Evolutionary conservation across 2,888 invertebrate species (phyloP).

Genomic region (Arctia plantaginis): DNA sequence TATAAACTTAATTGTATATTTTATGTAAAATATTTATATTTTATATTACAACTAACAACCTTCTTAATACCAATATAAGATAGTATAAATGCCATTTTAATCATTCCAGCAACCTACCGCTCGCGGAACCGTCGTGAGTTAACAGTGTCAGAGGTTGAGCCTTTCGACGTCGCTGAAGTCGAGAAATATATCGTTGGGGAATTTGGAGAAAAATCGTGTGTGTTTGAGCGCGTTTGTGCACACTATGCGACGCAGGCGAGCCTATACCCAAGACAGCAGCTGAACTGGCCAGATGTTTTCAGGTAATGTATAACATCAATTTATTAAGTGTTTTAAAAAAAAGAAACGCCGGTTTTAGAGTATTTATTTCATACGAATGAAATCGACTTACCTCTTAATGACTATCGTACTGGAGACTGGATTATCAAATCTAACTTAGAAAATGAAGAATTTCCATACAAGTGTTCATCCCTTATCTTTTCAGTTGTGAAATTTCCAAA

Average conservation of each 20-base stretch:
- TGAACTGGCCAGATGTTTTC: constrained; percentile 92
- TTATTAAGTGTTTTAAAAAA: background rate
- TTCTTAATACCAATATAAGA: background rate
- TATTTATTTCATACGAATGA: no score
- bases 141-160: constrained; percentile 61
- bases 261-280: constrained; percentile 74
- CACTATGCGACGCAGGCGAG: constrained; percentile 88
- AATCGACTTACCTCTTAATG: no score
- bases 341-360: no score
- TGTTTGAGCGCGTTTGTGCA: constrained; percentile 92
- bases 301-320: constrained; percentile 83
- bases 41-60: background rate
- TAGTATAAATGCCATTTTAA: background rate
- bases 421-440: no score
- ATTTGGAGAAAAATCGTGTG: constrained; percentile 92
- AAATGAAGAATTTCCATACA: no score
- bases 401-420: no score
- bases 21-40: background rate
- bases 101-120: constrained; percentile 89
- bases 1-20: no score
- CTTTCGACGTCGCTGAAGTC: constrained; percentile 89
- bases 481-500: no score
- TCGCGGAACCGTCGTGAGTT: constrained; percentile 88
- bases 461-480: no score
- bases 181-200: constrained; percentile 92